Evolutionary conservation across 2,113 vertebrate species (phyloP).

Genomic region (Psittacara wagleri): DNA sequence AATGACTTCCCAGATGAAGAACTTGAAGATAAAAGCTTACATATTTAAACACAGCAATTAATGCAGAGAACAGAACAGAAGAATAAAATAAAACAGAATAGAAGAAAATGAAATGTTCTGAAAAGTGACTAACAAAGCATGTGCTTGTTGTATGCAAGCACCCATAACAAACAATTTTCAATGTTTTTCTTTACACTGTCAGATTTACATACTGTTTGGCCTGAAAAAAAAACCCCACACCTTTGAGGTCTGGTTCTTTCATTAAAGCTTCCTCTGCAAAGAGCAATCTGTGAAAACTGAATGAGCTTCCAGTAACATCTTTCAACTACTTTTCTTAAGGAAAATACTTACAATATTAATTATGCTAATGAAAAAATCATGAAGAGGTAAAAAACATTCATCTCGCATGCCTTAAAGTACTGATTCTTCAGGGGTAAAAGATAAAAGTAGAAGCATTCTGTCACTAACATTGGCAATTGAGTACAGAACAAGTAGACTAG

Average conservation of each 20-base stretch:
- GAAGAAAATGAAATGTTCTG: constrained; percentile 21
- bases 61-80: not conserved
- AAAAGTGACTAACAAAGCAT: not conserved
- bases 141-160: not conserved
- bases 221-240: not conserved
- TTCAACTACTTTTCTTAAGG: not conserved
- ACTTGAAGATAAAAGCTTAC: not conserved
- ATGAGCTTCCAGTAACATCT: not conserved
- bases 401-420: not conserved
- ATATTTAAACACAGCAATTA: constrained; percentile 28
- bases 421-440: not conserved
- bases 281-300: not conserved
- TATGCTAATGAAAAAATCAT: not conserved
- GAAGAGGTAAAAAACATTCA: not conserved
- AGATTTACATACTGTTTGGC: not conserved
- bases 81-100: not conserved
- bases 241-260: not conserved
- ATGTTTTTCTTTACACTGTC: not conserved
- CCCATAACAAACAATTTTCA: not conserved
- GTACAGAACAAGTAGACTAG: not conserved
- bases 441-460: not conserved
- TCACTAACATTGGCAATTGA: not conserved
- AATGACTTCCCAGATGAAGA: constrained; percentile 9
- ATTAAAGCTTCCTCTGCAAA: not conserved
- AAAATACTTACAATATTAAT: not conserved